Base-by-base conservation (phyloP, 2,888 invertebrate species). In the Cheilosia urbana region DNA sequence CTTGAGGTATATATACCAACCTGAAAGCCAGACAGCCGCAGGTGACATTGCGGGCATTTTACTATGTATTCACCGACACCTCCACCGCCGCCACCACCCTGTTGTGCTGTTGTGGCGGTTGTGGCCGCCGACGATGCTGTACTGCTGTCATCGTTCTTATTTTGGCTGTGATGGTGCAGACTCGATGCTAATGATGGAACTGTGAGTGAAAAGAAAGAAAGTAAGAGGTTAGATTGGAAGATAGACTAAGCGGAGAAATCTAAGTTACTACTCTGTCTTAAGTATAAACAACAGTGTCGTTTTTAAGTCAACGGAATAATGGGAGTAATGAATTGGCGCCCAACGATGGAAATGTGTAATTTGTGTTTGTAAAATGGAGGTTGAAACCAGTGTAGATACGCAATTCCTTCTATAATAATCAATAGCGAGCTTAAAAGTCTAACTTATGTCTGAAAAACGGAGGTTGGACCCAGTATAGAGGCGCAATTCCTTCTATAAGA, bases 21-120 rank as follows among this genome's bases (percentile, higher is more conserved):
- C 90, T 91, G 91, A 88, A 92, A 92, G 66, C 91, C 92, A 15
- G 91, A 89, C 79, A 92, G 91, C 42, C 92, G 91, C 85, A 92
- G 91, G 88, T 91, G 92, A 88, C 93, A 93, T 82, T 93, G 92
- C 53, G 92, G 92, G 88, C 93, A 93, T 87, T 93, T 93, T 87
- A 93, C 91, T 89, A 91, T 89, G 87, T 91, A 92, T 77, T 92
- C 92, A 58, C 91, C 89, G 65, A 77, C 37, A 51, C 69, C 69
- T 76, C 92, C 92, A 60, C 90, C 89, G 65, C 49, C 89, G 65
- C 55, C 63, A 53, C 71, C 76, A 21, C 85, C 65, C 11, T 88
- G 77, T n/a, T 88, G 88, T 53, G 88, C 89, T 19, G 87, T 85
- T 30, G 88, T 88, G 47, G 88, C 88, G 65, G 89, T 75, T 34